Evolutionary conservation across 2,888 invertebrate genomes (phyloP), one percentile per base, ranked within the genome.

Genomic region (Amphipyra berbera): DNA sequence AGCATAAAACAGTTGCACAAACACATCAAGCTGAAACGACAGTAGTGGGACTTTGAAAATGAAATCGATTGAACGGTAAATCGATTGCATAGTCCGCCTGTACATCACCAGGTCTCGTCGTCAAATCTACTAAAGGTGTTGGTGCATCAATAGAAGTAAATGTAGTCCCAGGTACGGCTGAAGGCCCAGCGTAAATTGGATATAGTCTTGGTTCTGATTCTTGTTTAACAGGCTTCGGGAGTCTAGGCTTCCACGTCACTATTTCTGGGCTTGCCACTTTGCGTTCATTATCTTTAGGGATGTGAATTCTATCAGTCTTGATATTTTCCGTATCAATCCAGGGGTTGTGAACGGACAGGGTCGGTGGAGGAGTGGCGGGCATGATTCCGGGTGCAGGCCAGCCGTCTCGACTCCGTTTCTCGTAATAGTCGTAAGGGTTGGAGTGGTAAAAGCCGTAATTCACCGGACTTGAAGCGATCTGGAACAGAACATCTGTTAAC

Each of bases 361-460:
- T 54, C 2, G 89, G 89, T 2, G 89, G 84, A 0, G 88, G 76
- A 0, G 87, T 87, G 0, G 87, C 80, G 74, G 95, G 85, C 90
- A 94, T 91, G 81, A 90, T 42, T 0, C 79, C 84, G 21, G 82
- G 88, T 76, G 86, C 74, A 0, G 86, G 85, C 91, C 91, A 92
- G 66, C 89, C 86, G 38, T 88, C 85, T 9, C 86, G 83, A 68
- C 93, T 92, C 68, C 95, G 81, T 73, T 91, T 94, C 68, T 95
- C 95, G 57, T 89, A 92, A 76, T 93, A 91, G n/a, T 94, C 94
- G 70, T 93, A 90, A 10, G 94, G 95, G 59, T 95, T 95, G 4
- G 95, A 87, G 67, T 96, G 96, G 86, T 97, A 97, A 52, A 97
- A 95, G 15, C 97, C 97, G 84, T 97, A 97, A 92, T 96, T 97